Base-by-base conservation (phyloP, 2,797 vertebrate genomes). In the Sarcoramphus papa region DNA sequence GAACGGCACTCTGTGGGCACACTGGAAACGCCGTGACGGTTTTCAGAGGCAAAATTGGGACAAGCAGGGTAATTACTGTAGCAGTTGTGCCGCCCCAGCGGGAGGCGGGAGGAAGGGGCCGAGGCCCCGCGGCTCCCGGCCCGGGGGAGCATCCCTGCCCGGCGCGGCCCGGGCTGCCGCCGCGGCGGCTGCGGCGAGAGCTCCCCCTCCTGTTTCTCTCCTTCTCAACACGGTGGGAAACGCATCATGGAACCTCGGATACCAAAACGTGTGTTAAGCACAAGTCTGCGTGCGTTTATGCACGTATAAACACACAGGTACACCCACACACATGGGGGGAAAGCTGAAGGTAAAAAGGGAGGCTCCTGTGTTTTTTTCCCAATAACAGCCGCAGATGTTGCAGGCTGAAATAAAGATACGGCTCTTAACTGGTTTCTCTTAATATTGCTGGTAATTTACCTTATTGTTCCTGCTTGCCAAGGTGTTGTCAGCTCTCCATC, bases 181-280 rank as follows among this genome's bases (percentile, higher is more conserved):
- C 9, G 50, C 57, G 43, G 72, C 59, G n/a, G 76, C 94, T 12
- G 94, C 92, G 73, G 77, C 78, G 83, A 96, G 93, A 94, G 96
- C 96, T 97, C 95, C 96, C 95, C 86, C 96, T 97, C 95, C 95
- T 48, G 96, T 93, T n/a, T 33, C 63, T 48, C 84, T 82, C 33
- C 78, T 75, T 25, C 57, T 22, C 78, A 0, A 21, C 76, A 5
- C 48, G 60, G 45, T 2, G 89, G 51, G 85, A 82, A 85, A 15
- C 37, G 56, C 92, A 45, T 4, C 81, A 6, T 6, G 93, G 86
- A 85, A 67, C 60, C 84, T 33, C 41, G 74, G 77, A 9, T 33
- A 20, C n/a, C 60, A 17, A 81, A 27, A 30, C 2, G 77, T 4
- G 60, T 15, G 53, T 5, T 10, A 1, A 60, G 65, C 56, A 14